Evolutionary conservation across 2,888 invertebrate genomes (phyloP), one percentile per base, ranked within the genome.

Genomic region (Rhyacophila evoluta): DNA sequence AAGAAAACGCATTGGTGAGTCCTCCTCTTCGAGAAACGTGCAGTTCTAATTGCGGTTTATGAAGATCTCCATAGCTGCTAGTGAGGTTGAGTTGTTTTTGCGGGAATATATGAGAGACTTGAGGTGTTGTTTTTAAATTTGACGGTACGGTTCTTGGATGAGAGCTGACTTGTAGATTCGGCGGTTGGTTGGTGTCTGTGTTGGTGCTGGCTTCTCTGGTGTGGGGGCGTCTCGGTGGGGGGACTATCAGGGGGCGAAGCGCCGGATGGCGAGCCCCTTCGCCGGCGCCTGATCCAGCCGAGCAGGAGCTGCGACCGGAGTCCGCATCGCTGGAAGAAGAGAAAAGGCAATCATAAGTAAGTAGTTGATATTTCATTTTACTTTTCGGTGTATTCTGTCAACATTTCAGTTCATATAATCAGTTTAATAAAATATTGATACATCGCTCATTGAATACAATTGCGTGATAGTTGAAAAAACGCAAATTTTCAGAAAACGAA

Each of bases 291-390:
- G 89, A 89, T 1, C 87, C 86, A 2, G 89, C 89, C 28, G 90
- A 89, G 83, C 89, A 89, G 69, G 90, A 88, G 83, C 89, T 90
- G 33, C 88, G 87, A 1, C 90, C 89, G 0, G 89, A 90, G 83
- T 90, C 89, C 83, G 88, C 89, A 83, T 90, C 89, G 80, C 86
- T 88, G 79, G n/a, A 79, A 81, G 39, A 75, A 77, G 72, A 8
- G 10, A n/a, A 69, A 37, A 39, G 11, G 6, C 5, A n/a, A 38
- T 25, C 0, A 72, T 15, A 5, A 39, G 15, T 3, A 11, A 39
- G n/a, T n/a, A n/a, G n/a, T n/a, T n/a, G n/a, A n/a, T n/a, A n/a
- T n/a, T n/a, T n/a, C n/a, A n/a, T n/a, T n/a, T n/a, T n/a, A n/a
- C n/a, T n/a, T n/a, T n/a, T n/a, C n/a, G n/a, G n/a, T n/a, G n/a